Percentiles rank a stretch among this genome's conserved stretches.
phyloP scores from a whole-genome alignment of 2,113 vertebrate genomes.

The Actenoides lindsayi region DNA sequence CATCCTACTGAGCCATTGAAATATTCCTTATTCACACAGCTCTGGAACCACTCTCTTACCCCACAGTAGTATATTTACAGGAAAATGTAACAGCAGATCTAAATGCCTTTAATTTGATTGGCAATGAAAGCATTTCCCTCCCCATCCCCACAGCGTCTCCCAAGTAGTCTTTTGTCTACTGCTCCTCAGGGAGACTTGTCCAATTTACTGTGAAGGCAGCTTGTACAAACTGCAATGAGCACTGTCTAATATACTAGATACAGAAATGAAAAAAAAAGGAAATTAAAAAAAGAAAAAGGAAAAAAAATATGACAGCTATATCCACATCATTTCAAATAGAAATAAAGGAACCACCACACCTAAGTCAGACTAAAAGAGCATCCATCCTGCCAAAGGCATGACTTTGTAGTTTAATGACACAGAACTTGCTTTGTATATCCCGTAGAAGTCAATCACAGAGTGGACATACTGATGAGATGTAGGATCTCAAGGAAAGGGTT shows the following conservation, averaged over 20 bases:
- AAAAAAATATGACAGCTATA: not conserved
- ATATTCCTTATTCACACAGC: not conserved
- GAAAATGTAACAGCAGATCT: constrained; percentile 9
- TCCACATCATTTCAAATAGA: not conserved
- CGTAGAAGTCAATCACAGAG: too few species aligned
- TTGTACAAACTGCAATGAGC: constrained; percentile 12
- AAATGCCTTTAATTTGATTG: constrained; percentile 39
- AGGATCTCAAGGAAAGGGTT: not conserved
- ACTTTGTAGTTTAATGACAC: not conserved
- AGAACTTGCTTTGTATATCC: not conserved
- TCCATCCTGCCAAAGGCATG: not conserved
- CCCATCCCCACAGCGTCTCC: not conserved
- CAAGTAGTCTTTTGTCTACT: constrained; percentile 17
- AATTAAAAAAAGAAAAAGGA: too few species aligned
- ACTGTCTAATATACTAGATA: not conserved
- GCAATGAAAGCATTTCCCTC: constrained; percentile 39
- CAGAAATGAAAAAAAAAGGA: not conserved
- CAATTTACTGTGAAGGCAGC: constrained; percentile 33
- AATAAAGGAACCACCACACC: not conserved
- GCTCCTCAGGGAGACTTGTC: constrained; percentile 24
- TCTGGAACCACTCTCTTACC: not conserved
- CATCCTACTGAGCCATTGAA: not conserved
- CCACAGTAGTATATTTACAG: not conserved
- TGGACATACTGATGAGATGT: not conserved
- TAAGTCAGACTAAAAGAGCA: not conserved